phyloP scores from a whole-genome alignment of 2,113 vertebrate genomes.

The Pterocles orientalis region DNA sequence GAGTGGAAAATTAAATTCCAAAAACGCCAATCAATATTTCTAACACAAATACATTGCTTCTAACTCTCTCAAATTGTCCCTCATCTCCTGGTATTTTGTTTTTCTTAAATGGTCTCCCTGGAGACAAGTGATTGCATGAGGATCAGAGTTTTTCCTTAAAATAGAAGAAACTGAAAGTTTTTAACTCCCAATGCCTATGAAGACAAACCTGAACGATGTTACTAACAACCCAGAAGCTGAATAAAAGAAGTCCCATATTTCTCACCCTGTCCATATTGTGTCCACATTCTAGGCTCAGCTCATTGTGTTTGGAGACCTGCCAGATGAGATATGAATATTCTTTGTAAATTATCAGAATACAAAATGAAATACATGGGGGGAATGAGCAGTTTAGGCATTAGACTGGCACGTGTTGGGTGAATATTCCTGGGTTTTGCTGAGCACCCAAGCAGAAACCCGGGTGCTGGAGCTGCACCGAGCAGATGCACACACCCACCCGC shows the following conservation, averaged over 20 bases:
- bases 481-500: background rate
- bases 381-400: background rate
- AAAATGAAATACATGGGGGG: background rate
- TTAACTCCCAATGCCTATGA: background rate
- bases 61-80: background rate
- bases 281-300: background rate
- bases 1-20: background rate
- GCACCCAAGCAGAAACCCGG: background rate
- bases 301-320: background rate
- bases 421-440: background rate
- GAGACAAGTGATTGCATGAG: conserved; percentile 9
- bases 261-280: background rate
- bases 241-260: background rate
- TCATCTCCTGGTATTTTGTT: conserved; percentile 20
- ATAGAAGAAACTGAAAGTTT: conserved; percentile 20
- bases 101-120: conserved; percentile 43
- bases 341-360: background rate
- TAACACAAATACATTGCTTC: background rate
- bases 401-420: background rate
- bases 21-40: background rate
- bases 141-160: conserved; percentile 6
- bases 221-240: background rate
- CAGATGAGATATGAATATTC: background rate
- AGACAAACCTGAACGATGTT: background rate
- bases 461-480: background rate